Base-by-base conservation (phyloP, 2,113 vertebrate species). In the Brachirus orientalis region DNA sequence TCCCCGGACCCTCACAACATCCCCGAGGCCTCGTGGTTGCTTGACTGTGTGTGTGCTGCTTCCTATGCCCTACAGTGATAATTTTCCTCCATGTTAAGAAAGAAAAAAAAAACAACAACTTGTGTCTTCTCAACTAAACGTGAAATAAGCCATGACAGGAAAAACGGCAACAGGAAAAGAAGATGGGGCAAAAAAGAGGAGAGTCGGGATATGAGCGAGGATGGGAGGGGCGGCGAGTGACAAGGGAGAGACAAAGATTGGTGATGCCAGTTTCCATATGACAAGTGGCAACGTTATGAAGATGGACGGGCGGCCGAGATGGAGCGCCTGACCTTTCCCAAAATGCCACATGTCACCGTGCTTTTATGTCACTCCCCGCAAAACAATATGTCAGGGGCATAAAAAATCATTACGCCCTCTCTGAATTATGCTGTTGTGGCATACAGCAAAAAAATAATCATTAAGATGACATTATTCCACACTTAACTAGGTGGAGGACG, bases 351-450 rank as follows among this genome's bases (percentile, higher is more conserved):
- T 97, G 96, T 97, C 97, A 98, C 92, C 84, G 91, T 94, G 95
- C 96, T 96, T 98, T 98, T 98, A 98, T 96, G 96, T 99, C 96
- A 97, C 95, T 95, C 94, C 92, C 94, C 87, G 94, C 96, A 96
- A 96, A 95, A 98, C 96, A 97, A 95, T 96, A 96, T 96, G 95
- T 96, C 96, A 97, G 91, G 94, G 95, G 93, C 96, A 98, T 97
- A 97, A 97, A 94, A 98, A 97, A 98, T 96, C 95, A 92, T 95
- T 98, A 96, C 94, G 92, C 94, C 93, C 95, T 94, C 80, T 60
- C 87, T 95, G 92, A 93, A 95, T 94, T 91, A 95, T 94, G 87
- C 88, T 79, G 92, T 85, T 94, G 93, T 90, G 90, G 86, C 90
- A 72, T 50, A 80, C 81, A 59, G 86, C 91, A 90, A 92, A 92